Percentiles rank a stretch among this genome's conserved stretches.
Conservation (phyloP, 2,888 invertebrate species). For the Orthosia gracilis region DNA sequence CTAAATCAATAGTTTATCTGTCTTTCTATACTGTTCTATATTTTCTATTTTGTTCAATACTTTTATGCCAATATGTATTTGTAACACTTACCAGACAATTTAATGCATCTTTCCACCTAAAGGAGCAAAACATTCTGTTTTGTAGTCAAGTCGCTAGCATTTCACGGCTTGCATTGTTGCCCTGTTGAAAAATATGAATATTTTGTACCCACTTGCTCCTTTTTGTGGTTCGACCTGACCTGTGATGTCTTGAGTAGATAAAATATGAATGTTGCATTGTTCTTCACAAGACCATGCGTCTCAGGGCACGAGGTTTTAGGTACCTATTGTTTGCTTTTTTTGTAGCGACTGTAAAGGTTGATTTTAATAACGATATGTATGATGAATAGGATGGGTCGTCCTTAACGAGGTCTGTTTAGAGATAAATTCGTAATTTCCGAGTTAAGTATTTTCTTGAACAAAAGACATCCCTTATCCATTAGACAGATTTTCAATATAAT, state of each 20-base stretch:
- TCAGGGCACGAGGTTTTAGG: slow-evolving; percentile 64
- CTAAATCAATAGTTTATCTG: no score
- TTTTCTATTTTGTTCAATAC: not conserved
- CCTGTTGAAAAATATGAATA: slow-evolving; percentile 74
- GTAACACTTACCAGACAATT: slow-evolving; percentile 21
- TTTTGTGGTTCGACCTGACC: slow-evolving; percentile 70
- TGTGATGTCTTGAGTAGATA: slow-evolving; percentile 80
- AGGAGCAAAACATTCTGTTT: slow-evolving; percentile 31
- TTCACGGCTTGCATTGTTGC: slow-evolving; percentile 65
- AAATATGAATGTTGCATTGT: slow-evolving; percentile 73
- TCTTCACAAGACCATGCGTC: slow-evolving; percentile 68
- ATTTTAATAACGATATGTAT: slow-evolving; percentile 58
- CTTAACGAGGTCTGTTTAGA: slow-evolving; percentile 19
- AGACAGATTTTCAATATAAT: not conserved
- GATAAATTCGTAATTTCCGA: not conserved
- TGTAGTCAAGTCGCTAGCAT: slow-evolving; percentile 33
- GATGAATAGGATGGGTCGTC: slow-evolving; percentile 4
- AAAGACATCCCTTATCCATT: not conserved
- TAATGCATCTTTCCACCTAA: slow-evolving; percentile 9
- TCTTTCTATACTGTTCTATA: no score
- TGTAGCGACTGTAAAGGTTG: slow-evolving; percentile 35
- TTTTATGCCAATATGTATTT: slow-evolving; percentile 7
- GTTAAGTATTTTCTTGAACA: not conserved
- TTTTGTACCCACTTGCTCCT: slow-evolving; percentile 63
- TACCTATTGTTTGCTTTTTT: slow-evolving; percentile 60